Evolutionary conservation across 2,797 vertebrate species (phyloP).

Genomic region (Bovichtus diacanthus): DNA sequence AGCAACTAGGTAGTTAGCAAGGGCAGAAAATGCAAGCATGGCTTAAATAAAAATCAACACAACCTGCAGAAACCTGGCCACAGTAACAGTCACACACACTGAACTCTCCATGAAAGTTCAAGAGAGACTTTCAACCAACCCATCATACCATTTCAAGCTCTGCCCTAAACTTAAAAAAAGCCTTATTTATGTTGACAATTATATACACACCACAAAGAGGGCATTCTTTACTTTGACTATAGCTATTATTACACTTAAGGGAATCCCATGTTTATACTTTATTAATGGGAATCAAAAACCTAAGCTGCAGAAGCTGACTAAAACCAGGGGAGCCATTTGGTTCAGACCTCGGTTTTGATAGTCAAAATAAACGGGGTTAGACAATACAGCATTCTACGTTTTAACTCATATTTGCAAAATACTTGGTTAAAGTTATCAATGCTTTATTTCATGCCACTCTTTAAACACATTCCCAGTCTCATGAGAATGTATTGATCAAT

Average conservation of each 20-base stretch:
- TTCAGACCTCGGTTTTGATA: neutral
- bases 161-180: too few species aligned
- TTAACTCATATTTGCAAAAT: neutral
- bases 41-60: neutral
- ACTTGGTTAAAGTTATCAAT: neutral
- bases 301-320: too few species aligned
- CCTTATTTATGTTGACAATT: neutral
- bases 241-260: constrained; percentile 7
- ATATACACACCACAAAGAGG: neutral
- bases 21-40: neutral
- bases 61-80: neutral
- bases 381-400: neutral
- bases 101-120: neutral
- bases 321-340: constrained; percentile 4
- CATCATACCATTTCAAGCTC: neutral
- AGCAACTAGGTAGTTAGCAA: neutral
- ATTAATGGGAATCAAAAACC: constrained; percentile 38
- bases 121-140: neutral
- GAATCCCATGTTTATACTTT: constrained; percentile 36
- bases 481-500: neutral
- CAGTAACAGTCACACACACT: neutral
- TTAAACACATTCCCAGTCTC: neutral
- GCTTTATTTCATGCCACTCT: neutral
- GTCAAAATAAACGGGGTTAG: neutral
- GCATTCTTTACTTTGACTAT: constrained; percentile 21